Percentiles rank a stretch among this genome's conserved stretches.
Evolutionary conservation across 2,888 invertebrate genomes (phyloP).

Genomic region (Oasisia sp.): DNA sequence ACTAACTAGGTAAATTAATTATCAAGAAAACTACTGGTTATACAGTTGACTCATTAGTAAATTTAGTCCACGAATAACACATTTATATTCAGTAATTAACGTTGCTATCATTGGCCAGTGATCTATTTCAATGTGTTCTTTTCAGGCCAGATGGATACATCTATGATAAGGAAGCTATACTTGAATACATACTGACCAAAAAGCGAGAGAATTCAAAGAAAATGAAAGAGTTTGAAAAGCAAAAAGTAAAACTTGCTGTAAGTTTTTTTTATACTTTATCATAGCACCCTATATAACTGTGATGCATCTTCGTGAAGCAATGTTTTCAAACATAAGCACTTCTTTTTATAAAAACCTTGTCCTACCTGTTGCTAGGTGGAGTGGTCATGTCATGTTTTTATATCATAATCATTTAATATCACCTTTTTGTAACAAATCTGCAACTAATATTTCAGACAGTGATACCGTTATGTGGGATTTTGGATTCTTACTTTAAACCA

Average conservation of each 20-base stretch:
- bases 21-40: not conserved
- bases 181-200: constrained; percentile 93
- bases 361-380: no score
- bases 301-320: no score
- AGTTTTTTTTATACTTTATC: not conserved
- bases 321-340: no score
- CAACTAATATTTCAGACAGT: no score
- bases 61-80: not conserved
- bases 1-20: no score
- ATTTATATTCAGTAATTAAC: not conserved
- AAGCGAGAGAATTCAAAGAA: constrained; percentile 90
- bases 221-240: constrained; percentile 90
- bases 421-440: no score
- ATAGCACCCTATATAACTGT: no score
- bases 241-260: constrained; percentile 76
- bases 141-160: constrained; percentile 85
- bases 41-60: not conserved
- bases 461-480: no score
- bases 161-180: constrained; percentile 95
- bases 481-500: no score
- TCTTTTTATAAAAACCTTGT: no score
- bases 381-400: no score
- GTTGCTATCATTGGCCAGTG: not conserved
- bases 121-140: constrained; percentile 24
- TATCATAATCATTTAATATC: no score